phyloP scores from a whole-genome alignment of 92 coral and sea anemone genomes.

The Ricordea florida region DNA sequence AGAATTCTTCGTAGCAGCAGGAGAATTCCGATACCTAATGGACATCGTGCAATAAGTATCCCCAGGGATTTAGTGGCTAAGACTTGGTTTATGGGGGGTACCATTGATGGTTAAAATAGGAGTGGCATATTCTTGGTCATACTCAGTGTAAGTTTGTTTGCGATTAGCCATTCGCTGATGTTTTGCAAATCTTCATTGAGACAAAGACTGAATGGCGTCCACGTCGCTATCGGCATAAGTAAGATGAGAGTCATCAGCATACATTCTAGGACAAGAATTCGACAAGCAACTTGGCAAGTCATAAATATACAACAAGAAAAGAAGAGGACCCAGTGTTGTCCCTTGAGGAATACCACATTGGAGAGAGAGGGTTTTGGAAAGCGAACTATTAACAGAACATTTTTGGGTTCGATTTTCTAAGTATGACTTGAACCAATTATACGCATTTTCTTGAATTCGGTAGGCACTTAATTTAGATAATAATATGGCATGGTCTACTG shows the following conservation, averaged over 20 bases:
- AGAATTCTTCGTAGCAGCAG: background rate
- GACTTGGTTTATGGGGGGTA: background rate
- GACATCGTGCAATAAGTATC: background rate
- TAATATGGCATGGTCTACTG: too few species aligned
- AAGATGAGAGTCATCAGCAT: constrained; percentile 31
- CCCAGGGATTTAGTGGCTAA: background rate
- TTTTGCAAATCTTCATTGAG: constrained; percentile 14
- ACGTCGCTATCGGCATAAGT: constrained; percentile 1
- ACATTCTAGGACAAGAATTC: constrained; percentile 28
- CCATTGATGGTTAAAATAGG: background rate
- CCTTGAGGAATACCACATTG: constrained; percentile 19
- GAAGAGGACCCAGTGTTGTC: constrained; percentile 28
- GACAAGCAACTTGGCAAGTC: constrained; percentile 34
- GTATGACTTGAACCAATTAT: constrained; percentile 27
- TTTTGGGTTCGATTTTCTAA: constrained; percentile 36
- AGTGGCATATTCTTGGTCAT: constrained; percentile 1
- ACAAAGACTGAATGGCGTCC: background rate
- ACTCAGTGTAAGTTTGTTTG: constrained; percentile 12
- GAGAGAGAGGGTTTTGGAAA: background rate
- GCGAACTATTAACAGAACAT: constrained; percentile 15
- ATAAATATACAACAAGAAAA: constrained; percentile 8
- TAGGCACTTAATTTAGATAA: too few species aligned
- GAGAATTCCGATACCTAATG: background rate
- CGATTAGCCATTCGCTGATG: constrained; percentile 15
- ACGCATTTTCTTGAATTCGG: constrained; percentile 18